Conservation (phyloP, 2,113 vertebrate genomes). For the Antechinus stuartii region DNA sequence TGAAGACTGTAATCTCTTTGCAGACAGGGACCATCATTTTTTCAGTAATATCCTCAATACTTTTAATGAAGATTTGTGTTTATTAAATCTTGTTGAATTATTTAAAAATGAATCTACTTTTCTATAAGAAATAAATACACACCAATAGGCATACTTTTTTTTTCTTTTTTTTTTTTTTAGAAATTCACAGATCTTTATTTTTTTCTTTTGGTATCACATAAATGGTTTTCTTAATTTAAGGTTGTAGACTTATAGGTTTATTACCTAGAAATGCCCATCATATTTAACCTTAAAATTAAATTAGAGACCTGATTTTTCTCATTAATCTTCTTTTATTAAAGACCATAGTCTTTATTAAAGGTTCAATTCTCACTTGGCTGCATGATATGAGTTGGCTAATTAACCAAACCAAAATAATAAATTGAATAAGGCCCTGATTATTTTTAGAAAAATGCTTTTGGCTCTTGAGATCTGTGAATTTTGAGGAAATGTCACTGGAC, state of each 20-base stretch:
- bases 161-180: too few relatives aligned
- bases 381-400: background rate
- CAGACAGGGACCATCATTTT: too few relatives aligned
- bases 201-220: background rate
- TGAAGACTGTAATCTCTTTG: too few relatives aligned
- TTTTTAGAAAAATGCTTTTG: background rate
- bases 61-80: too few relatives aligned
- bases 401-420: background rate
- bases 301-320: background rate
- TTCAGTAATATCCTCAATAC: too few relatives aligned
- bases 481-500: background rate
- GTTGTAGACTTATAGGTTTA: background rate
- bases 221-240: background rate
- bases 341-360: background rate
- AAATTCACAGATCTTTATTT: background rate
- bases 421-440: background rate
- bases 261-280: background rate
- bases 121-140: background rate
- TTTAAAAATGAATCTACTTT: too few relatives aligned
- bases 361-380: background rate
- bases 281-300: background rate
- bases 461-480: background rate
- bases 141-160: background rate
- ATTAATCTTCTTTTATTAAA: background rate
- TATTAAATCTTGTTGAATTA: too few relatives aligned